Evolutionary conservation across 2,113 vertebrate genomes (phyloP), one percentile per base, ranked within the genome.

Genomic region (Morone chrysops): DNA sequence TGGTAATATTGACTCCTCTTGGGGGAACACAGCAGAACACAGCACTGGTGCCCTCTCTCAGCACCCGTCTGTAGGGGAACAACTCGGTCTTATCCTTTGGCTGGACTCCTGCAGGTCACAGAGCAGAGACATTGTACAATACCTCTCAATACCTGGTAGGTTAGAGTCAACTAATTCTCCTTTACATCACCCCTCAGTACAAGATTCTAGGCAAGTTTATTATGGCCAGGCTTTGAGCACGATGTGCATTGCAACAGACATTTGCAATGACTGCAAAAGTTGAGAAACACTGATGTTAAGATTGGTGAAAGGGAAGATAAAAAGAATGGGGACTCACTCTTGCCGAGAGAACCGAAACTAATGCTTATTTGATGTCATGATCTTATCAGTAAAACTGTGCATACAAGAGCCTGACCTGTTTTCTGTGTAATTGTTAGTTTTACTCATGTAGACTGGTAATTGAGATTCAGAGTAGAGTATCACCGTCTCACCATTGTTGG

Each of bases 11-110:
- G 31, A 68, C 73, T 41, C 90, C 81, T 48, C 4, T 60, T 6
- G 81, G 65, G 22, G 89, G 82, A 51, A 94, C 53, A 50, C 94
- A 94, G 88, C 94, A 95, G 88, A 93, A 89, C 66, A 48, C 63
- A 17, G 77, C 73, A 0, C 62, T 82, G 14, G 70, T 63, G 47
- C 89, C 88, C 47, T 91, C 90, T 70, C 51, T 82, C 62, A 93
- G 65, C 62, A 94, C 67, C 66, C n/a, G 36, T 0, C 65, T 0
- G 0, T 0, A 1, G 0, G 94, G 94, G 20, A 93, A 94, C 3
- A 94, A 68, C 68, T 8, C 2, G 8, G 43, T 16, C 43, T 17
- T 0, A 10, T 31, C 2, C 2, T n/a, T 18, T 11, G 22, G 2
- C 47, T 63, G 45, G 25, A 12, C 22, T 63, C 91, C 94, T 93